Percentiles rank a stretch among this genome's conserved stretches.
Evolutionary conservation across 2,888 invertebrate species (phyloP).

Genomic region (Harpalus rufipes): DNA sequence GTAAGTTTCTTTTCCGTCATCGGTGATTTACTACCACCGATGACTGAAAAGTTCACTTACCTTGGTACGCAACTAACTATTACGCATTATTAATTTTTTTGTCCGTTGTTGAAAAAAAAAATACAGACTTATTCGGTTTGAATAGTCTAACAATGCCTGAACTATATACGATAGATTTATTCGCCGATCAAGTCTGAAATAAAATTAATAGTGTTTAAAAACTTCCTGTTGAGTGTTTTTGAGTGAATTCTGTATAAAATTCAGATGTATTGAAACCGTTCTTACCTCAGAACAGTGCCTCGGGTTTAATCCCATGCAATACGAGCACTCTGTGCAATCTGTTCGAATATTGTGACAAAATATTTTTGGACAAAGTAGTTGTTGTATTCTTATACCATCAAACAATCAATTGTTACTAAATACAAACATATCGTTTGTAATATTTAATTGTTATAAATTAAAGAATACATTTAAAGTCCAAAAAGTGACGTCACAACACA

Average conservation of each 20-base stretch:
- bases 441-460: slow-evolving; percentile 23
- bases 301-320: slow-evolving; percentile 74
- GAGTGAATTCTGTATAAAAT: slow-evolving; percentile 20
- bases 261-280: slow-evolving; percentile 61
- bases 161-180: no score
- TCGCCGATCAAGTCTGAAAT: not conserved
- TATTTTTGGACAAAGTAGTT: slow-evolving; percentile 42
- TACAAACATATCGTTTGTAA: slow-evolving; percentile 50
- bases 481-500: slow-evolving; percentile 44
- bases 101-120: no score
- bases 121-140: no score
- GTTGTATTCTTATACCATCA: slow-evolving; percentile 39
- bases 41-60: no score
- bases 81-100: no score
- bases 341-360: slow-evolving; percentile 50
- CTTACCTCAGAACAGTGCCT: slow-evolving; percentile 78
- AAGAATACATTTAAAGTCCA: slow-evolving; percentile 45
- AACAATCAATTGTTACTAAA: slow-evolving; percentile 29
- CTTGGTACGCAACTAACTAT: no score
- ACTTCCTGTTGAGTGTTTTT: not conserved
- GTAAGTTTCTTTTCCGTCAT: no score
- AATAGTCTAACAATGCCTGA: no score
- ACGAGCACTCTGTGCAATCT: slow-evolving; percentile 68
- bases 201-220: not conserved
- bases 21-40: no score